Evolutionary conservation across 2,888 invertebrate species (phyloP), one percentile per base, ranked within the genome.

Genomic region (Pheosia tremula): DNA sequence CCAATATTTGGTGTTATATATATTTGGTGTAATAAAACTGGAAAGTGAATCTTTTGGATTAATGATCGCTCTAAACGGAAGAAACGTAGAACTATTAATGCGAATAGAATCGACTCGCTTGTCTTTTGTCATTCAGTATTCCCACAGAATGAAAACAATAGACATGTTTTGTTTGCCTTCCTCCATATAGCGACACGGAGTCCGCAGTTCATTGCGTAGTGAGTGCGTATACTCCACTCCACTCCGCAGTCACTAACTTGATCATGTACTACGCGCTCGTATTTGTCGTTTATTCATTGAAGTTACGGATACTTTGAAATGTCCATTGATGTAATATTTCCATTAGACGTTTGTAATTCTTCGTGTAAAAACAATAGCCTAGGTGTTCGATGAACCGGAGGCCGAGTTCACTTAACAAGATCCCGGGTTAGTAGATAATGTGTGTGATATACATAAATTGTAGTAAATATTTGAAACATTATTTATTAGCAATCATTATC

Each of bases 71-170:
- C 8, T 36, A 24, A 37, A 36, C 4, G 7, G 8, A 4, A 4
- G 10, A 4, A 13, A 39, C 39, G 24, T 38, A 11, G 7, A 11
- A 13, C 39, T n/a, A 39, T 56, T n/a, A 56, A 56, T 52, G 9
- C 13, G 37, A 24, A 52, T 52, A 52, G 52, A 68, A 71, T 75
- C 68, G 71, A 79, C 78, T 80, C 78, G 78, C 82, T 79, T 84
- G 85, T 84, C 81, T 88, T 84, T 88, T 87, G 85, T 88, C 83
- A 82, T 84, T 72, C 74, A 85, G 72, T 87, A 87, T 92, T 93
- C 92, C 87, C 93, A 93, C 88, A 88, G 84, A 63, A 72, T 78
- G 74, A 69, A 75, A 79, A 91, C 90, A 91, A 91, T 91, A 79
- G 87, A 86, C 84, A 83, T 88, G 89, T 90, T 90, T 89, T 86